A percentile compares a stretch with the other conserved stretches of the same genome.
phyloP scores from a whole-genome alignment of 2,888 invertebrate genomes.

The Tricholauxania praeusta region DNA sequence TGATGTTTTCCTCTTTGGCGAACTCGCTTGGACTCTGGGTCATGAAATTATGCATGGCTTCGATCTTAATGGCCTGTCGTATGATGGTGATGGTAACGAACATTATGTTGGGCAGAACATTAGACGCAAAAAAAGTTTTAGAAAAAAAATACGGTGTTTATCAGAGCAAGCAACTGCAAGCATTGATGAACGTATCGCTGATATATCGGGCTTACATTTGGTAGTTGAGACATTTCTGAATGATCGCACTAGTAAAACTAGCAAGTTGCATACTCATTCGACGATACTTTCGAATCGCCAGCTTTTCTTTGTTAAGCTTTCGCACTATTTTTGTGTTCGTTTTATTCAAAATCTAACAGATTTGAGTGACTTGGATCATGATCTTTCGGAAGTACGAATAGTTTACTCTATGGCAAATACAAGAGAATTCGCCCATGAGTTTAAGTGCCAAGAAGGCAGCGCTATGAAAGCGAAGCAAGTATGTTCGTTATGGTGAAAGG shows the following conservation, averaged over 20 bases:
- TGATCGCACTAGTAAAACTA: not conserved
- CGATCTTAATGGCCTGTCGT: conserved; percentile 49
- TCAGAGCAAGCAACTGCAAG: conserved; percentile 42
- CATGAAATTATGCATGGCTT: conserved; percentile 54
- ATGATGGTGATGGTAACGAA: conserved; percentile 49
- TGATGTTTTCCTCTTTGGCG: conserved; percentile 46
- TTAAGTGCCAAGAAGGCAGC: conserved; percentile 35
- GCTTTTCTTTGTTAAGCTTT: conserved; percentile 51
- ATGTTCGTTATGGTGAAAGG: conserved; percentile 39
- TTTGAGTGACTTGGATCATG: conserved; percentile 38
- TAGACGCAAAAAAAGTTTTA: too few species aligned
- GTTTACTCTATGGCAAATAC: conserved; percentile 46
- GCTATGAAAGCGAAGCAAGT: not conserved
- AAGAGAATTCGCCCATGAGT: conserved; percentile 46
- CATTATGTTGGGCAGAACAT: not conserved
- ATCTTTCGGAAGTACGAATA: conserved; percentile 46
- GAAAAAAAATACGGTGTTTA: conserved; percentile 30
- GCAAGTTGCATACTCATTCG: too few species aligned
- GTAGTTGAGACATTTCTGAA: conserved; percentile 44
- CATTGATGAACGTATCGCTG: conserved; percentile 51
- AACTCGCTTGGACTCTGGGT: conserved; percentile 49
- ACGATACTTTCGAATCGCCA: conserved; percentile 38
- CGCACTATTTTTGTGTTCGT: conserved; percentile 50
- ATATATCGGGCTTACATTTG: conserved; percentile 51
- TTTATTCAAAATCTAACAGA: conserved; percentile 40